Evolutionary conservation across 1,140 invertebrate genomes (phyloP), one percentile per base, ranked within the genome.

Genomic region (Eulimnadia texana): DNA sequence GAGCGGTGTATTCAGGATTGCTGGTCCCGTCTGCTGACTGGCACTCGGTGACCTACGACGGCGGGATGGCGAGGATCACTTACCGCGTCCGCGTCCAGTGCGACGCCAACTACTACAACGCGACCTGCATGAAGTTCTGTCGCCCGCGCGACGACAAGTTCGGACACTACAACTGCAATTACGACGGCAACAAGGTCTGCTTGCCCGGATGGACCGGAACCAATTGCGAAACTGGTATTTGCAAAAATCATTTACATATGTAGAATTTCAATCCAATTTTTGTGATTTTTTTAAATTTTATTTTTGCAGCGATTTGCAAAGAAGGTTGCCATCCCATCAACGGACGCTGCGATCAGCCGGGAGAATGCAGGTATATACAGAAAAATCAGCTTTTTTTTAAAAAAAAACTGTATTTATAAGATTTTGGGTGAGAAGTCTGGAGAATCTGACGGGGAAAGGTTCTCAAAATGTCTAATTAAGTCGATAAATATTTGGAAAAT

Each of bases 1-100:
- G 89, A 74, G 85, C 88, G 63, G 85, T 84, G 68, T 90, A 90
- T 79, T 91, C 87, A 59, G 88, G 90, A 64, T 88, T 93, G 71
- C 84, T 93, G 67, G 79, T 90, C 68, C 91, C 90, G 50, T 87
- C 87, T 66, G 78, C 82, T 51, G 86, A 87, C 71, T 93, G 91
- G 90, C 90, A 93, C 76, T 90, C 88, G 58, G 77, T 93, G 68
- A 83, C 85, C 70, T 86, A 90, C 76, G 79, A 83, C 67, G 58
- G 75, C 29, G 65, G 67, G 9, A 72, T 71, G 1, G 74, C 75
- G 42, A 69, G 66, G 19, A 68, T 77, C 25, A 72, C 70, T 20
- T 77, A 76, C 68, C 65, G 74, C 19, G 70, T 76, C 47, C 66
- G 74, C 11, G 73, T 77, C 1, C 64, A 69, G 13, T 77, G 75